Base-by-base conservation (phyloP, 2,888 invertebrate genomes). In the Gymnosoma rotundatum region DNA sequence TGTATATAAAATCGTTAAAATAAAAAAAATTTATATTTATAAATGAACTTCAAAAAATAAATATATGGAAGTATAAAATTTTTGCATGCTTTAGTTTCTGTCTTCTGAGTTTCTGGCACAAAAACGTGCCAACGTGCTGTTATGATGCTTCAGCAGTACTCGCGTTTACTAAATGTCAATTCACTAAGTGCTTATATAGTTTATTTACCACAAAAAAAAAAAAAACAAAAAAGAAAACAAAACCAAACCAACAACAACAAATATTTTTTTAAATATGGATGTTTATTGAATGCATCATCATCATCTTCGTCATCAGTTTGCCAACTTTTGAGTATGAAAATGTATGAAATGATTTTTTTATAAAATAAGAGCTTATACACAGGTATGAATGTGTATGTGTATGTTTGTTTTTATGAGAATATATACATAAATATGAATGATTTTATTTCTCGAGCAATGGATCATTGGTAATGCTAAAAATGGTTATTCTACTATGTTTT, bases 101-200 rank as follows among this genome's bases (percentile, higher is more conserved):
- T 67, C 76, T 83, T 74, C 21, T 70, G 72, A 63, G 69, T 83
- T 83, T 83, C 80, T 83, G 83, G 83, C 83, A 83, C 83, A 83
- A 85, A 85, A 85, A 85, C 84, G 84, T 85, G 84, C 84, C 81
- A 85, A 78, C 84, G 84, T 81, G 84, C 84, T 74, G 61, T 73
- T 85, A 74, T 78, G 78, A 81, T 78, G 81, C 81, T 81, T 81
- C 78, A 78, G 60, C 73, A 80, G 48, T 60, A 42, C 73, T 76
- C 20, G 78, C 82, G 75, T 72, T 78, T 70, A 82, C 78, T 80
- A 85, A 85, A 85, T 85, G 84, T 85, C 84, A 82, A 78, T 85
- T 85, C 81, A 85, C 78, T 82, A 81, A 85, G 81, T 85, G 78
- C 81, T 75, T 72, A 75, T 82, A 67, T 78, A 78, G 76, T 80